Evolutionary conservation across 2,113 vertebrate species (phyloP).

Genomic region (Pelusios castaneus): DNA sequence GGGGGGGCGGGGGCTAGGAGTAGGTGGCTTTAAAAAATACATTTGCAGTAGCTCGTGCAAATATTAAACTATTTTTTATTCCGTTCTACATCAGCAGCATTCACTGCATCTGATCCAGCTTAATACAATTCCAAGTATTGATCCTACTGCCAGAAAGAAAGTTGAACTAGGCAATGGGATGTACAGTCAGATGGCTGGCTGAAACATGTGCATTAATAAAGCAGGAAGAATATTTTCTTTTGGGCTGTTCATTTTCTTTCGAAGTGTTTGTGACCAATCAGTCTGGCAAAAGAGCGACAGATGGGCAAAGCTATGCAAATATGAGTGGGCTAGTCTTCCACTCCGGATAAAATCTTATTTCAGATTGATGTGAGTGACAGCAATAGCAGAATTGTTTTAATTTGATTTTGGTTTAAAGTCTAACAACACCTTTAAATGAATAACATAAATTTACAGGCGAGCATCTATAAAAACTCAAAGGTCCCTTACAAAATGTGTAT

Average conservation of each 20-base stretch:
- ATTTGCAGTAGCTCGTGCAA: neutral
- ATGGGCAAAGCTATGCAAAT: slow-evolving; percentile 65
- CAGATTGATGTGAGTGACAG: slow-evolving; percentile 69
- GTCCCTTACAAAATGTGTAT: slow-evolving; percentile 16
- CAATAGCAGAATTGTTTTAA: slow-evolving; percentile 51
- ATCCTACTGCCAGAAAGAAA: too few relatives aligned
- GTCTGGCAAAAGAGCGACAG: slow-evolving; percentile 52
- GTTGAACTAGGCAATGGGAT: neutral
- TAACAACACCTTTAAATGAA: slow-evolving; percentile 44
- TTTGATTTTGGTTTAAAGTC: slow-evolving; percentile 71
- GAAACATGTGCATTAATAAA: neutral
- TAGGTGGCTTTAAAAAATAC: neutral
- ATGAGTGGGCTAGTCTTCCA: slow-evolving; percentile 50
- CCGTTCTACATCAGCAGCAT: neutral
- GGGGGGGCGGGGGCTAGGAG: neutral
- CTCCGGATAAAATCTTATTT: slow-evolving; percentile 69
- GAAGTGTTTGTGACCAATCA: slow-evolving; percentile 22
- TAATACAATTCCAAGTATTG: neutral
- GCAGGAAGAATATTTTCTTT: neutral
- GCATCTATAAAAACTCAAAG: neutral
- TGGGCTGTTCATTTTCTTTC: neutral
- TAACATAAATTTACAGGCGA: slow-evolving; percentile 22
- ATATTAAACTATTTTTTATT: neutral
- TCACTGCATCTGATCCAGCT: neutral
- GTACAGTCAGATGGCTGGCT: neutral